Evolutionary conservation across 1,140 invertebrate species (phyloP).

Genomic region (Anadara kagoshimensis): DNA sequence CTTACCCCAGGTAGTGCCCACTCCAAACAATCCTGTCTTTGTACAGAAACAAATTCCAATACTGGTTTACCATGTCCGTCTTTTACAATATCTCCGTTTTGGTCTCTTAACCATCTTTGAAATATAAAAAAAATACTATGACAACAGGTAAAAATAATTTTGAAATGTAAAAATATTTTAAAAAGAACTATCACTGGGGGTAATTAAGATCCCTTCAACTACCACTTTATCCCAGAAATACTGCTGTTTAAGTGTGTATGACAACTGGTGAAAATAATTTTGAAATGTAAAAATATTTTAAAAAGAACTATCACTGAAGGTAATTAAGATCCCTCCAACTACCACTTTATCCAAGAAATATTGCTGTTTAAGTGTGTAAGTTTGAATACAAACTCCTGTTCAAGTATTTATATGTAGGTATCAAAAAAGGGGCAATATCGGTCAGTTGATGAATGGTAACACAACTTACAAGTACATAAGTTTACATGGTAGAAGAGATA

Average conservation of each 20-base stretch:
- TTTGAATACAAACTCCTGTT: too few species aligned
- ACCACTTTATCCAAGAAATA: background rate
- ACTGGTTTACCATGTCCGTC: constrained; percentile 76
- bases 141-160: too few species aligned
- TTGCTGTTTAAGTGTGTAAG: background rate
- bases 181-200: background rate
- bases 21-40: constrained; percentile 85
- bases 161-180: background rate
- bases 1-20: constrained; percentile 91
- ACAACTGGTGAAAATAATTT: too few species aligned
- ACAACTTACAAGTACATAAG: too few species aligned
- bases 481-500: too few species aligned
- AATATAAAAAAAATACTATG: constrained; percentile 34
- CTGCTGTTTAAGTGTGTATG: too few species aligned
- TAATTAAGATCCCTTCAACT: constrained; percentile 72
- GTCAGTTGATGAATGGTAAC: too few species aligned
- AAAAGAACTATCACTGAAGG: constrained; percentile 33
- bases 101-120: constrained; percentile 83
- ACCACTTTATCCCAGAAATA: background rate
- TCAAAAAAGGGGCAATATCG: too few species aligned
- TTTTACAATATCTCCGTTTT: constrained; percentile 69
- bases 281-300: too few species aligned
- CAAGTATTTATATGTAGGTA: too few species aligned
- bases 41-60: constrained; percentile 93
- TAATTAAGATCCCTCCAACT: background rate